A percentile compares a stretch with the other conserved stretches of the same genome.
These are phyloP conservation scores for Macaria liturata DNA, from an alignment of 2,888 invertebrate species.

Conservation along the genomic window DNA sequence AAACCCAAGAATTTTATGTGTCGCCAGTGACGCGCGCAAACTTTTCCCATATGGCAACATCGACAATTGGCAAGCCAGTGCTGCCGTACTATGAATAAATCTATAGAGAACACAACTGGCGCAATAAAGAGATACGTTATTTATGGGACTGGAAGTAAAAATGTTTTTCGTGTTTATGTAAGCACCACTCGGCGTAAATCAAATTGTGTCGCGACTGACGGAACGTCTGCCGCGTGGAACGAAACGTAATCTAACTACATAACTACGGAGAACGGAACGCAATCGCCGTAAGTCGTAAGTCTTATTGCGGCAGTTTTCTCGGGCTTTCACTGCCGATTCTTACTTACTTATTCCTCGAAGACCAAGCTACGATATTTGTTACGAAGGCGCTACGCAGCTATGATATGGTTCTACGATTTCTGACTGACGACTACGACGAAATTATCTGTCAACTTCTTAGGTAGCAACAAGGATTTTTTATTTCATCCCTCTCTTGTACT, in stretches of 20 bases:
- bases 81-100: constrained; percentile 51
- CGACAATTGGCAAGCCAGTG: constrained; percentile 20
- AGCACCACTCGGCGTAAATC: constrained; percentile 46
- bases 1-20: constrained; percentile 29
- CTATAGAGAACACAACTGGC: constrained; percentile 43
- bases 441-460: no score
- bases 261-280: constrained; percentile 22
- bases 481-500: no score
- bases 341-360: constrained; percentile 6
- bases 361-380: background rate
- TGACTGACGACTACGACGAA: no score
- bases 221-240: constrained; percentile 20
- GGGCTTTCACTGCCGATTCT: constrained; percentile 19
- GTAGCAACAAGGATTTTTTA: no score
- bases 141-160: constrained; percentile 49
- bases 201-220: constrained; percentile 34
- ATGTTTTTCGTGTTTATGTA: constrained; percentile 52
- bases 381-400: background rate
- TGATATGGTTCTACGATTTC: no score
- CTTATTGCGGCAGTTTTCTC: constrained; percentile 33
- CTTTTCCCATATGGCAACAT: constrained; percentile 31
- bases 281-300: constrained; percentile 28
- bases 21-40: constrained; percentile 30
- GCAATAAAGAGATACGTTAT: constrained; percentile 51
- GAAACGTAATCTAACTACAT: constrained; percentile 23